A percentile compares a stretch with the other conserved stretches of the same genome.
Evolutionary conservation across 2,113 vertebrate species (phyloP).

Genomic region (Thinocorus orbignyianus): DNA sequence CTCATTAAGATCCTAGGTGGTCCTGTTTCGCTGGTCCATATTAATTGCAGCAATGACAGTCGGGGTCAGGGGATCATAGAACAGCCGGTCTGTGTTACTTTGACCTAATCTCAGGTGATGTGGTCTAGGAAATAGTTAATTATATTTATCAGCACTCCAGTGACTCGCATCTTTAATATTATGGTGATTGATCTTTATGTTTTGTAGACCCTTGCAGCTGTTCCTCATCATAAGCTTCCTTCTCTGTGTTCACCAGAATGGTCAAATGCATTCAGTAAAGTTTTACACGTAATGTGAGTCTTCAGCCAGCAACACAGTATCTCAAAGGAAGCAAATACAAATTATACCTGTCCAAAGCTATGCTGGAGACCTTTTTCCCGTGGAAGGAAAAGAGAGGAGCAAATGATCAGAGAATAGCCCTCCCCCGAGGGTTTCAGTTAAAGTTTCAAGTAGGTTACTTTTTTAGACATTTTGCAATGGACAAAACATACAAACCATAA

Average conservation of each 20-base stretch:
- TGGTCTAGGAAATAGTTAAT: slow-evolving; percentile 47
- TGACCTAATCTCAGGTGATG: slow-evolving; percentile 35
- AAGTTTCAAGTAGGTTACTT: neutral
- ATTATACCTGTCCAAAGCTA: neutral
- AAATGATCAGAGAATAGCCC: neutral
- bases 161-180: neutral
- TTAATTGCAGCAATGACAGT: slow-evolving; percentile 18
- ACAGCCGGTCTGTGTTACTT: neutral
- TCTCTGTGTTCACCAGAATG: neutral
- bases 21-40: neutral
- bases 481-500: neutral
- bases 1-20: slow-evolving; percentile 5
- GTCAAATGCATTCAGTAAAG: neutral
- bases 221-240: neutral
- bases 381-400: neutral
- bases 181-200: neutral
- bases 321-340: neutral
- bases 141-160: neutral
- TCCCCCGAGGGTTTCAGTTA: neutral
- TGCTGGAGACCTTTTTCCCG: neutral
- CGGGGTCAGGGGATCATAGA: neutral
- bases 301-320: neutral
- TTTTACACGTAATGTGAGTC: neutral
- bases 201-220: neutral
- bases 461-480: neutral